A percentile compares a stretch with the other conserved stretches of the same genome.
Evolutionary conservation across 2,797 vertebrate genomes (phyloP).

Genomic region (Chelon labrosus): DNA sequence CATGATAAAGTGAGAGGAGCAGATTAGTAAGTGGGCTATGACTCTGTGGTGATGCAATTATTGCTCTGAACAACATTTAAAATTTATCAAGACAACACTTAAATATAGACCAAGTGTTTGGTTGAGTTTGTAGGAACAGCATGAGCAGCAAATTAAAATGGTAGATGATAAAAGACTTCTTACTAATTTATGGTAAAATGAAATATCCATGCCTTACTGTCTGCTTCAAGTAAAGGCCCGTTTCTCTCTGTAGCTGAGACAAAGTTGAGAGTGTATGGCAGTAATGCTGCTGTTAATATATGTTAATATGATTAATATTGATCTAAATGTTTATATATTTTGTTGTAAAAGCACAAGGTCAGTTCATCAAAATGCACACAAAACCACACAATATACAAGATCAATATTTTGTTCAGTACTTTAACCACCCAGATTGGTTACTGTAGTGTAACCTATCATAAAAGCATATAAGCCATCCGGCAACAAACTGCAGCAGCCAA

Average conservation of each 20-base stretch:
- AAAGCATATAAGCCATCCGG: no score
- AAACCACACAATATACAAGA: no score
- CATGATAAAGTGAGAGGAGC: not conserved
- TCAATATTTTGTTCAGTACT: no score
- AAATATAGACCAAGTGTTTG: not conserved
- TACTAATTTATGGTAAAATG: not conserved
- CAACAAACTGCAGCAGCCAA: no score
- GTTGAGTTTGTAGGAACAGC: not conserved
- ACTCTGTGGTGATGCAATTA: not conserved
- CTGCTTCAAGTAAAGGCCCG: not conserved
- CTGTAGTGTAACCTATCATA: no score
- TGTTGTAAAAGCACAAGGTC: conserved; percentile 29
- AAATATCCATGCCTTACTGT: not conserved
- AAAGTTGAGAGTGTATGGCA: not conserved
- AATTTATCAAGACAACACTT: not conserved
- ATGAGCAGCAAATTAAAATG: not conserved
- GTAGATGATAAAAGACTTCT: not conserved
- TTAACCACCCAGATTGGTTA: no score
- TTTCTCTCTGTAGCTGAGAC: not conserved
- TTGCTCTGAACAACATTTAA: not conserved
- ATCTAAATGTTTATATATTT: conserved; percentile 1
- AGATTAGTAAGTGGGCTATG: not conserved
- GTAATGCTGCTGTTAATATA: not conserved
- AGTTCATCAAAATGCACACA: conserved; percentile 1
- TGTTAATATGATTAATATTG: not conserved